Percentiles rank a stretch among this genome's conserved stretches.
phyloP scores from a whole-genome alignment of 2,888 invertebrate species.

The Camponotus fellah region DNA sequence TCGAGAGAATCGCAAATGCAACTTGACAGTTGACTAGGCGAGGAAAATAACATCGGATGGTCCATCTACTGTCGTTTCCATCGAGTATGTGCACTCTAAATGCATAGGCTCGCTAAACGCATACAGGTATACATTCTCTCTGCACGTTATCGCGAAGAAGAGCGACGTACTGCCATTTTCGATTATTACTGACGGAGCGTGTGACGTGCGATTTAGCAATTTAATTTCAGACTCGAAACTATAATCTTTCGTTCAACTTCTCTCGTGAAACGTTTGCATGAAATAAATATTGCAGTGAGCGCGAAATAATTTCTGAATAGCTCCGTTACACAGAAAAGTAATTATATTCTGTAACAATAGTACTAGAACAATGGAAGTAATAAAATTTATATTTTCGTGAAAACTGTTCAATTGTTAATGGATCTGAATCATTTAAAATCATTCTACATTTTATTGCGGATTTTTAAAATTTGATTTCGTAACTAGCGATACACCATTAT shows the following conservation, averaged over 20 bases:
- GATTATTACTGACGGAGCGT: background rate
- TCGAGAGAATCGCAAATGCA: slow-evolving; percentile 34
- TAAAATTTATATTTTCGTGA: background rate
- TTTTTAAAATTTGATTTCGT: background rate
- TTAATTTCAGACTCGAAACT: background rate
- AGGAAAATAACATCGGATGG: slow-evolving; percentile 50
- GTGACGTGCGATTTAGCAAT: background rate
- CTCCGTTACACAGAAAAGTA: background rate
- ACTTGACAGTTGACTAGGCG: slow-evolving; percentile 51
- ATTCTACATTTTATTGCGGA: background rate
- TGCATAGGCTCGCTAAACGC: slow-evolving; percentile 34
- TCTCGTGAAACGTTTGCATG: background rate
- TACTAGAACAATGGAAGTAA: background rate
- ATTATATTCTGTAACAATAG: slow-evolving; percentile 16
- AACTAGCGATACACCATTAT: background rate
- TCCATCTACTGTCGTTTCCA: slow-evolving; percentile 46
- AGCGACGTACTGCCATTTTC: slow-evolving; percentile 28
- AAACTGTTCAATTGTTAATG: background rate
- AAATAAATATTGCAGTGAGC: background rate
- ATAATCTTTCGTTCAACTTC: background rate
- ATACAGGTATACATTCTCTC: slow-evolving; percentile 1
- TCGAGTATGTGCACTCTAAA: slow-evolving; percentile 50
- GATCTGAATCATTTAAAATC: background rate
- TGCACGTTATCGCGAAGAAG: background rate
- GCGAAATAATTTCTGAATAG: slow-evolving; percentile 1